These are phyloP conservation scores for Murina feae DNA, from an alignment of 2,113 vertebrate species.

Conservation along the genomic window DNA sequence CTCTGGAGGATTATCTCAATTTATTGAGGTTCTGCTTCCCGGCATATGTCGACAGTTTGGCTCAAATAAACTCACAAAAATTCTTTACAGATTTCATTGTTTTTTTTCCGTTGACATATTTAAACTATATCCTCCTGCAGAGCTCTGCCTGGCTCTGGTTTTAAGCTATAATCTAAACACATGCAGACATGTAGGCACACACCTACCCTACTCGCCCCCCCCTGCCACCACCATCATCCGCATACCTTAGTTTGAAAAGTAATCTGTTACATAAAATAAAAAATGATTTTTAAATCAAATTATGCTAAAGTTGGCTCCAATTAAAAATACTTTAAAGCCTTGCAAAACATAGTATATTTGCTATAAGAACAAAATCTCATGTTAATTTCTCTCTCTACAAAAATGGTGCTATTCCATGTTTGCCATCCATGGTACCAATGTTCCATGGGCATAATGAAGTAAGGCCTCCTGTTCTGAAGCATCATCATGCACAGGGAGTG, in stretches of 20 bases:
- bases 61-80: too few relatives aligned
- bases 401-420: slow-evolving; percentile 41
- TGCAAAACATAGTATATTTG: slow-evolving; percentile 22
- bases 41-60: too few relatives aligned
- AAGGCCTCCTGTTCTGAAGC: slow-evolving; percentile 60
- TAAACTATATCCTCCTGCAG: neutral
- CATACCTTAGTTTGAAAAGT: neutral
- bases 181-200: neutral
- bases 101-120: too few relatives aligned
- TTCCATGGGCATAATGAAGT: neutral
- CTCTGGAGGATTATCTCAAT: too few relatives aligned
- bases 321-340: slow-evolving; percentile 26
- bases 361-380: slow-evolving; percentile 17
- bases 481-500: slow-evolving; percentile 74
- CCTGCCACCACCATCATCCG: neutral
- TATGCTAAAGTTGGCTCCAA: slow-evolving; percentile 17
- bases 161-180: neutral
- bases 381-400: slow-evolving; percentile 32
- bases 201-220: neutral
- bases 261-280: neutral
- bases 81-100: too few relatives aligned
- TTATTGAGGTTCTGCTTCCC: too few relatives aligned
- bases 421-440: slow-evolving; percentile 22
- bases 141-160: neutral
- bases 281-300: neutral